Evolutionary conservation across 2,113 vertebrate genomes (phyloP).

Genomic region (Thinocorus orbignyianus): DNA sequence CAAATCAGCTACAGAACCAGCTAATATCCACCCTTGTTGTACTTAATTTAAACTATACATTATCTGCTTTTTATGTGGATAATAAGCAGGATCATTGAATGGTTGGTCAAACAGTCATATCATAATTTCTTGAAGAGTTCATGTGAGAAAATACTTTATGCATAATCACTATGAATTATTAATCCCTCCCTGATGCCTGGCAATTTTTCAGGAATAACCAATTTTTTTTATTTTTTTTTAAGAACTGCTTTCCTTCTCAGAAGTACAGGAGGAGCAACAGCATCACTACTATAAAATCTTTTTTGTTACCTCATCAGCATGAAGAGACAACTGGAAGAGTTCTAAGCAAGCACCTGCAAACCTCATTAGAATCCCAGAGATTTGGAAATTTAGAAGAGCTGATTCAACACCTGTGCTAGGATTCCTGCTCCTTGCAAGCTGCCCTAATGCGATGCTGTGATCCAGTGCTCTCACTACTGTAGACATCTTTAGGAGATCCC

Average conservation of each 20-base stretch:
- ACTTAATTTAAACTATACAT: neutral
- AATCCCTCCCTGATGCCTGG: neutral
- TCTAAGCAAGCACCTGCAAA: neutral
- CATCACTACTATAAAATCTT: neutral
- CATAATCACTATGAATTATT: neutral
- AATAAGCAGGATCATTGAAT: neutral
- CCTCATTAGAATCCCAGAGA: neutral
- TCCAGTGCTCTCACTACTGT: neutral
- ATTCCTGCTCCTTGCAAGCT: neutral
- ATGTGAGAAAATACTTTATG: neutral
- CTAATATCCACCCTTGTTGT: neutral
- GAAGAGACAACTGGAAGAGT: neutral
- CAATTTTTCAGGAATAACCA: neutral
- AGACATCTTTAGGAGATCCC: neutral
- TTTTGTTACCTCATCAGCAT: neutral
- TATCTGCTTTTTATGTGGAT: neutral
- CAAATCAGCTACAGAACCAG: neutral
- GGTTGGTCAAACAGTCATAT: neutral
- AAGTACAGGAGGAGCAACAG: neutral
- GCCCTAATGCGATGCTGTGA: neutral
- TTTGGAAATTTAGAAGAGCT: neutral
- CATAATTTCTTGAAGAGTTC: neutral
- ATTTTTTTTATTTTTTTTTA: neutral
- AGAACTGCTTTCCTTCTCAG: neutral
- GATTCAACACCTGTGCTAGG: neutral